phyloP scores from a whole-genome alignment of 2,888 invertebrate species.

The Parnassius apollo region DNA sequence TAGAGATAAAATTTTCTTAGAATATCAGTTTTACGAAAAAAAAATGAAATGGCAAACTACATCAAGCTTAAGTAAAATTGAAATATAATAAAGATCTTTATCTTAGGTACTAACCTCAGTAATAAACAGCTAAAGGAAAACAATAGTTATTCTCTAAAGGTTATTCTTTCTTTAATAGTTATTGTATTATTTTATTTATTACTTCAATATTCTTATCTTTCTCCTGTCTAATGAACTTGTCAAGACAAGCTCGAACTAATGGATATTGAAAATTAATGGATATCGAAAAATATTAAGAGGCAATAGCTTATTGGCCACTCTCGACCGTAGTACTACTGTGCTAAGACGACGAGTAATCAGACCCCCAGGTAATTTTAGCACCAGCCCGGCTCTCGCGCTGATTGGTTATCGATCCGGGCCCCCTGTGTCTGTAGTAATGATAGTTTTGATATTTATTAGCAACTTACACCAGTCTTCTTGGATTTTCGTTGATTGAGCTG shows the following conservation, averaged over 20 bases:
- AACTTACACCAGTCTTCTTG: slow-evolving; percentile 5
- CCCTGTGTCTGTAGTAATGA: slow-evolving; percentile 44
- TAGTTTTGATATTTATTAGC: slow-evolving; percentile 47
- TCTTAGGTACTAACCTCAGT: not conserved
- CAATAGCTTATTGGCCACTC: slow-evolving; percentile 46
- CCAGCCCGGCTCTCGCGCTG: slow-evolving; percentile 45
- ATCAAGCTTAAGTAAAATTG: too few relatives aligned
- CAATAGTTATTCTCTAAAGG: not conserved
- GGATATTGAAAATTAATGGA: slow-evolving; percentile 29
- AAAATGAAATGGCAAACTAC: too few relatives aligned
- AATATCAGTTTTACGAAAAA: too few relatives aligned
- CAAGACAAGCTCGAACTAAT: slow-evolving; percentile 3
- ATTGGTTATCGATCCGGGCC: slow-evolving; percentile 73
- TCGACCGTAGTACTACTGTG: slow-evolving; percentile 41
- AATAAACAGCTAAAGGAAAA: too few relatives aligned
- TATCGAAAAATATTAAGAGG: slow-evolving; percentile 38
- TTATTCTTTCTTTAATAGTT: not conserved
- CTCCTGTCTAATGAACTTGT: slow-evolving; percentile 14
- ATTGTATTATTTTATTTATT: not conserved
- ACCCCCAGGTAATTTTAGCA: slow-evolving; percentile 58
- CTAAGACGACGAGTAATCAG: slow-evolving; percentile 66
- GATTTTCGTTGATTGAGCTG: not conserved
- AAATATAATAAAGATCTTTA: not conserved
- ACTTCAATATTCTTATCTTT: slow-evolving; percentile 2
- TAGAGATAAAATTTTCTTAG: too few relatives aligned